Evolutionary conservation across 2,888 invertebrate genomes (phyloP).

Genomic region (Zootermopsis nevadensis): DNA sequence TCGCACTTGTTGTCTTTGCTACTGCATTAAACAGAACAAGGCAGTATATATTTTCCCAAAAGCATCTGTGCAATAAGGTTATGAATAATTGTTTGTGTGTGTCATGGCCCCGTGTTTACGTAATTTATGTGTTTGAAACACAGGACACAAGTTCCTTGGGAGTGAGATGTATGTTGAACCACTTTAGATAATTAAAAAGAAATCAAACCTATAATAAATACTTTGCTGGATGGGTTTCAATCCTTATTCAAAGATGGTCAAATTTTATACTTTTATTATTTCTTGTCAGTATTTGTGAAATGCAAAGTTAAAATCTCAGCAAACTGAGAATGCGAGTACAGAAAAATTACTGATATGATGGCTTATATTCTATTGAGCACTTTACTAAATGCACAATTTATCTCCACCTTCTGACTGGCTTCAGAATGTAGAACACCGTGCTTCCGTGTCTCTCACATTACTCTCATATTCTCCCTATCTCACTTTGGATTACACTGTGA

Average conservation of each 20-base stretch:
- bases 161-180: too few species aligned
- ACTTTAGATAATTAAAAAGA: too few species aligned
- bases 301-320: too few species aligned
- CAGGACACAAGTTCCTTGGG: not conserved
- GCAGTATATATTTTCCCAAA: not conserved
- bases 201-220: too few species aligned
- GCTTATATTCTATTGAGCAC: not conserved
- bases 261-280: not conserved
- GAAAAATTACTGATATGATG: not conserved
- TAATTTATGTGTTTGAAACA: not conserved
- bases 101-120: too few species aligned
- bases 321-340: too few species aligned
- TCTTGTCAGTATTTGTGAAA: too few species aligned
- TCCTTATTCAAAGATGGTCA: not conserved
- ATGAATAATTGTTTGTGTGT: not conserved
- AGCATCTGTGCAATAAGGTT: constrained; percentile 1
- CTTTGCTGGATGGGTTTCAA: too few species aligned
- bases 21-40: constrained; percentile 9
- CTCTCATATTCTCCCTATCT: not conserved
- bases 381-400: not conserved
- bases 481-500: not conserved
- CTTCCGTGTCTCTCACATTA: not conserved
- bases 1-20: constrained; percentile 12
- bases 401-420: not conserved
- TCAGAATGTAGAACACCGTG: not conserved